phyloP scores from a whole-genome alignment of 2,113 vertebrate species.

The Syngnathoides biaculeatus region DNA sequence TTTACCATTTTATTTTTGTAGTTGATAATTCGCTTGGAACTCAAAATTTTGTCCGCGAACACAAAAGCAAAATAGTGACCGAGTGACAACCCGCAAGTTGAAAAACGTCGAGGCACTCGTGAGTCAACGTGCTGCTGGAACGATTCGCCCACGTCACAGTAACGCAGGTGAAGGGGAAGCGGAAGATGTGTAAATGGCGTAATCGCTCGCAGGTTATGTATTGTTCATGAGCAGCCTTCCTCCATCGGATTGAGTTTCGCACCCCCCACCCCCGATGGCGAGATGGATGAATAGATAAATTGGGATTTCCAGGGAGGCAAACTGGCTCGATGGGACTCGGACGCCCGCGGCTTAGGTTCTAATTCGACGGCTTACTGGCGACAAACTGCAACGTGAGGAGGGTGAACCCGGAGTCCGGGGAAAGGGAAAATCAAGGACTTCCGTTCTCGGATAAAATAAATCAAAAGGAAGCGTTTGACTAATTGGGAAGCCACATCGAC shows the following conservation, averaged over 20 bases:
- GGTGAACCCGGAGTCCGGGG: background rate
- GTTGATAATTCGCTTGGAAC: no score
- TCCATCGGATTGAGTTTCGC: conserved; percentile 63
- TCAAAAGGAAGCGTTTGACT: background rate
- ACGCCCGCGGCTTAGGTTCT: conserved; percentile 53
- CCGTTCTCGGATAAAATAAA: background rate
- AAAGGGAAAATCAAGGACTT: conserved; percentile 9
- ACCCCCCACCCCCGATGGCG: conserved; percentile 31
- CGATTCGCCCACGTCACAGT: background rate
- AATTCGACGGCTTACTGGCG: conserved; percentile 46
- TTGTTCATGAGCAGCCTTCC: conserved; percentile 68
- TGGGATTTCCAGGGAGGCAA: conserved; percentile 28
- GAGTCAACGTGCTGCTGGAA: background rate
- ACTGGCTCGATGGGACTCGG: conserved; percentile 45
- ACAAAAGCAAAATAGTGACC: no score
- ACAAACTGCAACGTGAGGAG: conserved; percentile 15
- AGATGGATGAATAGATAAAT: conserved; percentile 35
- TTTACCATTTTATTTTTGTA: no score
- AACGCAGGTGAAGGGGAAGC: conserved; percentile 40
- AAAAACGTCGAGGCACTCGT: no score
- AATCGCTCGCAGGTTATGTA: conserved; percentile 47
- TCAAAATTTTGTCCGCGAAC: no score
- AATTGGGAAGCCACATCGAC: no score
- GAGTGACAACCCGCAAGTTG: no score
- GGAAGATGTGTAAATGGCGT: background rate